These are phyloP conservation scores for Atta cephalotes DNA, from an alignment of 1,140 invertebrate genomes.

Conservation along the genomic window DNA sequence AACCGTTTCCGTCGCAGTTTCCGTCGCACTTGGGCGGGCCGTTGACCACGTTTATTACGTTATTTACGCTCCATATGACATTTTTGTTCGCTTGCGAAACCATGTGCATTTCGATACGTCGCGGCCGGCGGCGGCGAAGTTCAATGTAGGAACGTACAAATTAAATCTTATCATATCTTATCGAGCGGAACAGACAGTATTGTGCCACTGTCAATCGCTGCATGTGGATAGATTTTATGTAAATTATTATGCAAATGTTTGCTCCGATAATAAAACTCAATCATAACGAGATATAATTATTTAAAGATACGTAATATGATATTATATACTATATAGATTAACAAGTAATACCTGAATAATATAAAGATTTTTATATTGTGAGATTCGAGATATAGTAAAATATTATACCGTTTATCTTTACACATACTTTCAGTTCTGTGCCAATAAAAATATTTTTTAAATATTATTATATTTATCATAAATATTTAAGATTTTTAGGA, in stretches of 20 bases:
- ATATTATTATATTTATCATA: not conserved
- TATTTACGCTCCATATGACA: slow-evolving; percentile 17
- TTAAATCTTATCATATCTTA: slow-evolving; percentile 26
- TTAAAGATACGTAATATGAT: not conserved
- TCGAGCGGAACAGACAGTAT: slow-evolving; percentile 33
- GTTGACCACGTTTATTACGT: slow-evolving; percentile 40
- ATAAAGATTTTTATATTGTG: not conserved
- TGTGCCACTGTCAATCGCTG: slow-evolving; percentile 3
- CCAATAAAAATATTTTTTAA: not conserved
- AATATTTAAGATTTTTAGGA: not conserved
- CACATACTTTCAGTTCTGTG: not conserved
- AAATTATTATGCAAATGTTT: not conserved
- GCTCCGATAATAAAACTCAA: not conserved
- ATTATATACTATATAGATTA: not conserved
- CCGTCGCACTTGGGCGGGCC: slow-evolving; percentile 4
- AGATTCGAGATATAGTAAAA: not conserved
- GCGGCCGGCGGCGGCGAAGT: slow-evolving; percentile 22
- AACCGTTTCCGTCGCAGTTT: slow-evolving; percentile 22
- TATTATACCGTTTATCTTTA: not conserved
- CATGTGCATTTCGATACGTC: slow-evolving; percentile 16
- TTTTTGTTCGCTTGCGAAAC: slow-evolving; percentile 46
- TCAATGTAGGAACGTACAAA: slow-evolving; percentile 43
- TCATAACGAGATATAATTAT: not conserved
- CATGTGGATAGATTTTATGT: not conserved
- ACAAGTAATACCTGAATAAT: not conserved